phyloP scores from a whole-genome alignment of 2,888 invertebrate genomes.

The Plebejus melissa region DNA sequence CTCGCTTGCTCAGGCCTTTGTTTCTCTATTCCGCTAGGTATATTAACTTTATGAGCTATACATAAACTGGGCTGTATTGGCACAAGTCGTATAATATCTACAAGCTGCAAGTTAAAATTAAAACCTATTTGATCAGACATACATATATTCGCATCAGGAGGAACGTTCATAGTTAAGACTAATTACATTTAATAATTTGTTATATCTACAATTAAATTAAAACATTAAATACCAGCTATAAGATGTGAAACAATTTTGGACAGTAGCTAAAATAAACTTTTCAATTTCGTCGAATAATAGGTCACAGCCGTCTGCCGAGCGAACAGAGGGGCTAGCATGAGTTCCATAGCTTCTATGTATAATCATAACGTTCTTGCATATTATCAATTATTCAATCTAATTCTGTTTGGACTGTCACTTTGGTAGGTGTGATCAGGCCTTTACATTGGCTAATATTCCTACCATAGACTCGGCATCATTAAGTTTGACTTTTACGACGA shows the following conservation, averaged over 20 bases:
- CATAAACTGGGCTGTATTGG: conserved; percentile 12
- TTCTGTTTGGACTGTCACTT: no score
- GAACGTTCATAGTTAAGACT: conserved; percentile 57
- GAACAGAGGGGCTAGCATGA: conserved; percentile 6
- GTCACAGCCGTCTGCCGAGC: conserved; percentile 49
- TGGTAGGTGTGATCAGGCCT: no score
- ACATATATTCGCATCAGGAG: conserved; percentile 52
- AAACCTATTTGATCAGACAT: conserved; percentile 51
- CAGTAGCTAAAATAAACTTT: conserved; percentile 33
- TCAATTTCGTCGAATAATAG: conserved; percentile 35
- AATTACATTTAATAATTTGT: conserved; percentile 49
- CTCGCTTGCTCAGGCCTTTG: no score
- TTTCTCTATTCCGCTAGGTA: no score
- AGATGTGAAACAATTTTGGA: conserved; percentile 27
- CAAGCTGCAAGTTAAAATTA: conserved; percentile 35
- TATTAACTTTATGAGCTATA: background rate
- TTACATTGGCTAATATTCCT: background rate
- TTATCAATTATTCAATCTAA: no score
- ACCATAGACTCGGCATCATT: background rate
- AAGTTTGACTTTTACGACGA: background rate
- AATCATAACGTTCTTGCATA: no score
- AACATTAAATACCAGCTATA: conserved; percentile 19
- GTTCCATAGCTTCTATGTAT: background rate
- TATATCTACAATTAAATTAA: conserved; percentile 37
- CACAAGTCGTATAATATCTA: conserved; percentile 9